Evolutionary conservation across 2,797 vertebrate genomes (phyloP).

Genomic region (Siniperca scherzeri): DNA sequence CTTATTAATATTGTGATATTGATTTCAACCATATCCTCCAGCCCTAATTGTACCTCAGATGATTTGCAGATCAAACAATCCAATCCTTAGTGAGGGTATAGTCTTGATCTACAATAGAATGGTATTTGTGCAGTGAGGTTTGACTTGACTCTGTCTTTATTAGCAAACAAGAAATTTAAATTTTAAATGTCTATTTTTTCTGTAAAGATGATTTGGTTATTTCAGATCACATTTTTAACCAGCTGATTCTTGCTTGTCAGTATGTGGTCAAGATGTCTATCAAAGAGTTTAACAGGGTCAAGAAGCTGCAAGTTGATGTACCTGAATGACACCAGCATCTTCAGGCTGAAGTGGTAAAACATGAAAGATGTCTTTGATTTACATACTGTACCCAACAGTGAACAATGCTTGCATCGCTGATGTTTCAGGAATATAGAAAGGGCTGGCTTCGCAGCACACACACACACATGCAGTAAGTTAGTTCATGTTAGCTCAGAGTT

Average conservation of each 20-base stretch:
- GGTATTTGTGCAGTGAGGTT: too few species aligned
- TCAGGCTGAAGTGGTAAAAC: not conserved
- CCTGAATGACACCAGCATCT: constrained; percentile 1
- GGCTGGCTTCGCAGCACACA: not conserved
- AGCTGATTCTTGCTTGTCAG: not conserved
- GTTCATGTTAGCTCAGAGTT: not conserved
- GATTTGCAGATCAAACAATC: too few species aligned
- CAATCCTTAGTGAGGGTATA: too few species aligned
- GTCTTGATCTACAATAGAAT: too few species aligned
- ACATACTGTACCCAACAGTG: not conserved
- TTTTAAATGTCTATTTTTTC: not conserved
- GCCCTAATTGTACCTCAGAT: too few species aligned
- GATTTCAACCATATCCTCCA: too few species aligned
- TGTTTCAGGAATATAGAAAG: not conserved
- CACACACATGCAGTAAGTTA: not conserved
- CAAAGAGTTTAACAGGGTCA: not conserved
- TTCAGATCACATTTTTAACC: not conserved
- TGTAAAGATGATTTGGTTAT: not conserved
- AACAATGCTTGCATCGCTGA: not conserved
- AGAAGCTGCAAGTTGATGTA: not conserved
- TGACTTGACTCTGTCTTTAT: too few species aligned
- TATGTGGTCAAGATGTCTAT: not conserved
- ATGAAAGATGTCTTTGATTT: not conserved
- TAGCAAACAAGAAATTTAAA: too few species aligned
- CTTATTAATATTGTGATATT: too few species aligned